A percentile compares a stretch with the other conserved stretches of the same genome.
phyloP scores from a whole-genome alignment of 1,140 invertebrate species.

The Cotesia glomerata region DNA sequence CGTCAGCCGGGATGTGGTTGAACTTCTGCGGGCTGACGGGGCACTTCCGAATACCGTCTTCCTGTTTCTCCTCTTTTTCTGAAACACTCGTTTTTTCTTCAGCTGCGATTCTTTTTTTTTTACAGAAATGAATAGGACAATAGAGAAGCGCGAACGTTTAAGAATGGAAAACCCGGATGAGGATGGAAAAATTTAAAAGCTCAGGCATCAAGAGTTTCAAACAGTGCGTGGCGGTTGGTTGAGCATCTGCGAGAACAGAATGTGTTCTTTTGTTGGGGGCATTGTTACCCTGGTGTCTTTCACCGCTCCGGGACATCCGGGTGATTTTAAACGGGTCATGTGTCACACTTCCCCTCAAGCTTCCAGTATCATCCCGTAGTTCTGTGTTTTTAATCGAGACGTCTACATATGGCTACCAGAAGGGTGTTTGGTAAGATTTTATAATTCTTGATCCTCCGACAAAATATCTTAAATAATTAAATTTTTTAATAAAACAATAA shows the following conservation, averaged over 20 bases:
- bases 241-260: constrained; percentile 21
- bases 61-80: not conserved
- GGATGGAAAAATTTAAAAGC: not conserved
- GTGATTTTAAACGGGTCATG: constrained; percentile 4
- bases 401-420: too few species aligned
- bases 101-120: not conserved
- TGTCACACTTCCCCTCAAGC: constrained; percentile 14
- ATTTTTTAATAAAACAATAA: too few species aligned
- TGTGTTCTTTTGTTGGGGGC: constrained; percentile 14
- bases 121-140: constrained; percentile 12
- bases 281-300: not conserved
- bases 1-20: constrained; percentile 24
- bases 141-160: constrained; percentile 10
- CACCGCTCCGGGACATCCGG: not conserved
- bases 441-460: too few species aligned
- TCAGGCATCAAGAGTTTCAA: not conserved
- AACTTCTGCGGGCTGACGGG: constrained; percentile 25
- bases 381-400: not conserved
- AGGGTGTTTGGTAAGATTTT: too few species aligned
- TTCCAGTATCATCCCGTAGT: not conserved
- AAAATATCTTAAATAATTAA: too few species aligned
- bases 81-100: not conserved
- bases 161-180: not conserved
- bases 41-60: constrained; percentile 25
- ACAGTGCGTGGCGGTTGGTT: constrained; percentile 9